Evolutionary conservation across 2,113 vertebrate species (phyloP), one percentile per base, ranked within the genome.

Genomic region (Eulacestoma nigropectus): DNA sequence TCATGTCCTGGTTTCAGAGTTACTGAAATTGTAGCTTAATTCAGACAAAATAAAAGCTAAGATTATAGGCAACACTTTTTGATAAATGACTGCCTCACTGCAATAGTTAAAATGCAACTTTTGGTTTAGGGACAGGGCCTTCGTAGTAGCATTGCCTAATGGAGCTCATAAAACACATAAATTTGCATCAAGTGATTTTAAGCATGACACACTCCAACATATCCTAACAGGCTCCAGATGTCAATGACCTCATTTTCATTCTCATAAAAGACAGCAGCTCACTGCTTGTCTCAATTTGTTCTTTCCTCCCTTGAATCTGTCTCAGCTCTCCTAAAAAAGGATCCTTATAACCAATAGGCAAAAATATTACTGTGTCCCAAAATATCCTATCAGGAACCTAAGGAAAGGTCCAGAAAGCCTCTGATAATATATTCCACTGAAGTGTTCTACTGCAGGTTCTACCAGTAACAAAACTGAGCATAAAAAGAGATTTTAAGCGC

Each of bases 151-250:
- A 47, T 32, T 89, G 89, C 82, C 73, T 59, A 50, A 49, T 2
- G 67, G 42, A 80, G 47, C 55, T 85, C 35, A 59, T 15, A 25
- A 44, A 88, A 37, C 46, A 35, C 25, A 12, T 5, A 50, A 13
- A 82, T 94, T 73, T 90, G 41, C 52, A 95, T 35, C 35, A 52
- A 83, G 70, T 50, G 50, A 74, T 47, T 57, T 60, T 3, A 19
- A 70, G 76, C 35, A 75, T 63, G 47, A 44, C 7, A 3, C 30
- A 67, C 57, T 62, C 46, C 46, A 84, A 62, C 75, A 50, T 35
- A 86, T 90, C 91, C 91, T 68, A 87, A 79, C 78, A 79, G 78
- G 82, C 79, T 87, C 87, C 87, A 93, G 85, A 94, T 83, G 87
- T 69, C 85, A 84, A 16, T 68, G 79, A 65, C 35, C 83, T 95